phyloP scores from a whole-genome alignment of 1,140 invertebrate species.

The Trissolcus basalis region DNA sequence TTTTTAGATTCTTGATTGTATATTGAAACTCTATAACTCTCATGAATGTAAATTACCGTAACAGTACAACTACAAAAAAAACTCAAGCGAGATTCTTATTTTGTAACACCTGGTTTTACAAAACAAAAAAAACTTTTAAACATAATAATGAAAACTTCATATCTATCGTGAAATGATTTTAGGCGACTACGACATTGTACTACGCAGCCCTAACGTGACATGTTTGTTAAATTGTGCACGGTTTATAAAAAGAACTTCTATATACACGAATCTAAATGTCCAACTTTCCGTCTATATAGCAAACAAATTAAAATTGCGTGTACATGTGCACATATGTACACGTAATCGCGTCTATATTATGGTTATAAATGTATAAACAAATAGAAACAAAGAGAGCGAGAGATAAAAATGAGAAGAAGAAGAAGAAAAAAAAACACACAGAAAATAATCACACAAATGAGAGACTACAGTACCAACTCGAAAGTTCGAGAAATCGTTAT shows the following conservation, averaged over 20 bases:
- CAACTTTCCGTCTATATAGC: constrained; percentile 50
- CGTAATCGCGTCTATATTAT: constrained; percentile 17
- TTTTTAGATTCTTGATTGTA: no score
- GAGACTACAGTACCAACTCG: constrained; percentile 54
- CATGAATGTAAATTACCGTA: no score
- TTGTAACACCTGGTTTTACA: no score
- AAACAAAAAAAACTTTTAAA: background rate
- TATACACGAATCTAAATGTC: constrained; percentile 52
- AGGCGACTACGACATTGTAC: constrained; percentile 4
- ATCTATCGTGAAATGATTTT: background rate
- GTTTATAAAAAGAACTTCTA: constrained; percentile 40
- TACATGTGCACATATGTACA: constrained; percentile 16
- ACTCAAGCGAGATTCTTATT: no score
- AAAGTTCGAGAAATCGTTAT: constrained; percentile 55
- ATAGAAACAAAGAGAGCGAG: background rate
- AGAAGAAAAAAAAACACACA: background rate
- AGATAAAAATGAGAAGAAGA: constrained; percentile 1
- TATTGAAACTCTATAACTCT: no score
- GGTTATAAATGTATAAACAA: constrained; percentile 30
- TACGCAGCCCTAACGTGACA: constrained; percentile 16
- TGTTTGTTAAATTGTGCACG: constrained; percentile 42
- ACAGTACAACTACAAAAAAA: no score
- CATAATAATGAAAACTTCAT: background rate
- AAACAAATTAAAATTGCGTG: constrained; percentile 24
- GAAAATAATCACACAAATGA: no score